Conservation (phyloP, 2,888 invertebrate species). For the Spisula subtruncata region DNA sequence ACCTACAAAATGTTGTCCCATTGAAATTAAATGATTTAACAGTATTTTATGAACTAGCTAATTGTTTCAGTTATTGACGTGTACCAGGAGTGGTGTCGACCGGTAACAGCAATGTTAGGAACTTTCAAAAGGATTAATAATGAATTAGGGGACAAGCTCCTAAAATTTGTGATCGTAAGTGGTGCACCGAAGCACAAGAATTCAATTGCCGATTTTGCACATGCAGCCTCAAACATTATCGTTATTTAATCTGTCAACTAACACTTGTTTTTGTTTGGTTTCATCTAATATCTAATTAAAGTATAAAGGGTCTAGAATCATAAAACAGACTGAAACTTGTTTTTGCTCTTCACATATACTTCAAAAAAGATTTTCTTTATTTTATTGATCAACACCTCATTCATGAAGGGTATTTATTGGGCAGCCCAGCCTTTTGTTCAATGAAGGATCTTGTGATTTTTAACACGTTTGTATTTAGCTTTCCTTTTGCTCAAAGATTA, state of each 20-base stretch:
- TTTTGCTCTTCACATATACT: too few relatives aligned
- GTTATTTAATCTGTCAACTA: constrained; percentile 1
- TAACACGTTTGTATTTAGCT: too few relatives aligned
- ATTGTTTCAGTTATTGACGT: constrained; percentile 92
- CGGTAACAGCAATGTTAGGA: constrained; percentile 94
- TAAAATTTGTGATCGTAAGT: constrained; percentile 93
- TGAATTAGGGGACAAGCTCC: constrained; percentile 94
- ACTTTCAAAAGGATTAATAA: constrained; percentile 95
- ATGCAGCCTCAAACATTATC: background rate
- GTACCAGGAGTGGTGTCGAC: constrained; percentile 97
- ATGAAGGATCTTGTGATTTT: too few relatives aligned
- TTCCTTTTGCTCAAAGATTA: too few relatives aligned
- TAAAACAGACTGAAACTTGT: background rate
- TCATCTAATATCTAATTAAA: background rate
- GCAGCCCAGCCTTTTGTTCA: too few relatives aligned
- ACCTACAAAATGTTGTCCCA: too few relatives aligned
- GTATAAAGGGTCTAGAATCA: background rate
- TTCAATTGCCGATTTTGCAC: constrained; percentile 11
- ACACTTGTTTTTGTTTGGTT: background rate
- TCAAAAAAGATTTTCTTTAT: too few relatives aligned
- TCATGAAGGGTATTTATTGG: too few relatives aligned
- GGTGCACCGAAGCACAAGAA: background rate
- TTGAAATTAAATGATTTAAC: background rate
- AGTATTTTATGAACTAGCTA: background rate
- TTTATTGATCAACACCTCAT: too few relatives aligned